Evolutionary conservation across 2,797 vertebrate genomes (phyloP), one percentile per base, ranked within the genome.

Genomic region (Jordanella pulchra): DNA sequence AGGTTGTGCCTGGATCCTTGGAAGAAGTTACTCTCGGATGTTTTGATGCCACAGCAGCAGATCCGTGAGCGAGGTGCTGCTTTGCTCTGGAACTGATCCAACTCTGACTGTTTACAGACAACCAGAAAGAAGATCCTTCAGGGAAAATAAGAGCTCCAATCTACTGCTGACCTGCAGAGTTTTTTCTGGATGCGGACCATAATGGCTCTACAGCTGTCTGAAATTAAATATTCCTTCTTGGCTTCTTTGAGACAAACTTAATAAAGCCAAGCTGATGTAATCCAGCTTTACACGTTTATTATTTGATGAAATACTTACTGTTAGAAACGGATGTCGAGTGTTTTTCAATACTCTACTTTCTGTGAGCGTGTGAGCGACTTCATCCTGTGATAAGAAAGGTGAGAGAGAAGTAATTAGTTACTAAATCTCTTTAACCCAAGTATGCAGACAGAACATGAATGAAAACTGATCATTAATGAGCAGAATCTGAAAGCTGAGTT

Each of bases 321-420:
- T 99, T 94, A 99, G 93, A 94, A 99, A 99, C n/a, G 97, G 97
- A 80, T 99, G 97, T 75, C 97, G 95, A 73, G 97, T 99, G 90
- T 98, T 99, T 95, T 99, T 98, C 86, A 99, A 88, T 78, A 99
- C 97, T 92, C 97, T 94, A 90, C 97, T 99, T 93, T 99, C 97
- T 79, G 97, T 99, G 76, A 99, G 95, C 0, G 97, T 99, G 86
- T 99, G 97, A 83, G 97, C 97, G 75, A 99, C 97, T 95, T 99
- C 97, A 89, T 99, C 97, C 97, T 99, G 90, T 23, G 54, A 84
- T 69, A 78, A 30, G 82, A 87, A 39, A 2, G 56, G 17, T 65
- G 53, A 66, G 30, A 54, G 4, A 56, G 7, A 67, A 60, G 25
- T 27, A 53, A 54, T 77, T 44, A 78, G 72, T 71, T 25, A 55